phyloP scores from a whole-genome alignment of 2,113 vertebrate species.

The Peucedramus taeniatus region DNA sequence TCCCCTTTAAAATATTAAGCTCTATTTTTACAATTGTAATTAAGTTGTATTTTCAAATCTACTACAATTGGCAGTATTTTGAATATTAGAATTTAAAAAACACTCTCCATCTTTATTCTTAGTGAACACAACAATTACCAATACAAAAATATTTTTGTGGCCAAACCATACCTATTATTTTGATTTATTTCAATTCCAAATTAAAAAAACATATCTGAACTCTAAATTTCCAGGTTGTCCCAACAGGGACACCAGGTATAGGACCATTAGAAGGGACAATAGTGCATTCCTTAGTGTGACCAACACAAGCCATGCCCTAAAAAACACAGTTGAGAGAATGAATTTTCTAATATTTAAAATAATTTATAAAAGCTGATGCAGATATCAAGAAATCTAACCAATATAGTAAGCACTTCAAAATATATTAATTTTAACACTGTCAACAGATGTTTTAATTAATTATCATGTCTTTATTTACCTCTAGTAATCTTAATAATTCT shows the following conservation, averaged over 20 bases:
- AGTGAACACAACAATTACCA: neutral
- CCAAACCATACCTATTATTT: neutral
- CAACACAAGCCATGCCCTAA: conserved; percentile 95
- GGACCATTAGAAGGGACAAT: conserved; percentile 81
- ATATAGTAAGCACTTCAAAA: neutral
- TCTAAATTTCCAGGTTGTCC: no score
- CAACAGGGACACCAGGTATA: no score
- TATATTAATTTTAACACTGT: neutral
- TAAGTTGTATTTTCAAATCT: neutral
- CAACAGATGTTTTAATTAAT: neutral
- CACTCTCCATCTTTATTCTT: neutral
- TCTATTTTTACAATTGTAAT: neutral
- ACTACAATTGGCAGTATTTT: neutral
- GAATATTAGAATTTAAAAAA: neutral
- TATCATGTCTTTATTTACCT: neutral
- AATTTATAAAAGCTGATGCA: neutral
- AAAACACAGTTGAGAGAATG: neutral
- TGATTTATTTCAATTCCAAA: neutral
- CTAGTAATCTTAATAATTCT: neutral
- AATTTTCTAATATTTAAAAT: neutral
- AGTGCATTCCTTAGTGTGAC: conserved; percentile 92
- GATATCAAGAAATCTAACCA: neutral
- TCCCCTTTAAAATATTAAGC: neutral
- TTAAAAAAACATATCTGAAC: neutral
- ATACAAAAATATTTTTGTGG: neutral